Evolutionary conservation across 2,888 invertebrate species (phyloP), one percentile per base, ranked within the genome.

Genomic region (Epicampocera succincta): DNA sequence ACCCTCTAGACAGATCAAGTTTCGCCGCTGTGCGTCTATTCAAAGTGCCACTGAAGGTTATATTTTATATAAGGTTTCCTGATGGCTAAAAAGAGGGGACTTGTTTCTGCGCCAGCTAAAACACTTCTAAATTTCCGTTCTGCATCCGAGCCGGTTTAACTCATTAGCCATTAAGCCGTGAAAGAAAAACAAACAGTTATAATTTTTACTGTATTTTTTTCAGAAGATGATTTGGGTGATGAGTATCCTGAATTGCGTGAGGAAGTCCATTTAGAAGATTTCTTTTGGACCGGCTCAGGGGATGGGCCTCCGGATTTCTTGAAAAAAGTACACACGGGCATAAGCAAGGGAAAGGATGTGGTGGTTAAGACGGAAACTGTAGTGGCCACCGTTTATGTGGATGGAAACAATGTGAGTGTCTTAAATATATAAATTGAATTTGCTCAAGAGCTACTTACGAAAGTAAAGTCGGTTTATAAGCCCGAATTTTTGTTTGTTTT

Each of bases 231-330:
- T 58, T 74, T 85, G 33, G 87, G 86, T 74, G 86, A 87, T 60
- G 87, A 88, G 76, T 90, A 90, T 85, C 87, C 88, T 1, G 90
- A 90, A 74, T 83, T 88, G 6, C 87, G 90, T 61, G 89, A 91
- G 71, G 90, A 91, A 78, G 87, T 91, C 2, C 90, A 90, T 40
- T 87, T 97, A 74, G 96, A 96, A 87, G 96, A 97, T 89, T 97
- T 97, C 91, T 95, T 97, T 90, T 97, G 97, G 97, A 96, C 96
- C 0, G 96, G 96, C 0, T 95, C 95, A 0, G 96, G 96, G 0
- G 96, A 96, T 88, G 96, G 95, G 0, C 94, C 95, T 0, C 93
- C 94, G 9, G 92, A 93, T 0, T 91, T 88, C 75, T 84, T 90
- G 8, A 90, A 89, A 84, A 89, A 90, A 73, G 90, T 91, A 12